Conservation (phyloP, 2,888 invertebrate species). For the Cistogaster globosa region DNA sequence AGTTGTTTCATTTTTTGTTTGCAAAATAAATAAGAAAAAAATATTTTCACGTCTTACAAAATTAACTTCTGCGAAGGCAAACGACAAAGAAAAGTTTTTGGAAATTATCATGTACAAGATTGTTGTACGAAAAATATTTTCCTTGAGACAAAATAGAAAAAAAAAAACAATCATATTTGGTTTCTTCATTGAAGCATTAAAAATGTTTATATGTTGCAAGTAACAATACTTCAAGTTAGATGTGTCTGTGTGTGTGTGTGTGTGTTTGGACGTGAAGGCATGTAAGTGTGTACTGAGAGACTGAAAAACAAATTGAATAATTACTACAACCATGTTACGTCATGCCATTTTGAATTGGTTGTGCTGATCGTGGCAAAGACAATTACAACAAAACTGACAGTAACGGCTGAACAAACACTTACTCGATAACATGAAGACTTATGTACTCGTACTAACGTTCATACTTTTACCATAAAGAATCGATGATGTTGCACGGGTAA, state of each 20-base stretch:
- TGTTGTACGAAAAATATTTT: slow-evolving; percentile 39
- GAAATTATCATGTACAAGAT: slow-evolving; percentile 45
- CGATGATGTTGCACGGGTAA: slow-evolving; percentile 60
- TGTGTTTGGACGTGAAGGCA: slow-evolving; percentile 28
- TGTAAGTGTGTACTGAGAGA: slow-evolving; percentile 28
- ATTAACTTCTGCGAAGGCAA: slow-evolving; percentile 46
- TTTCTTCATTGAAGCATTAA: slow-evolving; percentile 73
- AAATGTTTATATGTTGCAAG: slow-evolving; percentile 64
- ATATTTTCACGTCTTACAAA: slow-evolving; percentile 55
- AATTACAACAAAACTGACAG: slow-evolving; percentile 66
- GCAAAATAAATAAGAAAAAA: slow-evolving; percentile 13
- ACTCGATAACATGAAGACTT: slow-evolving; percentile 7
- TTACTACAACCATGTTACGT: slow-evolving; percentile 70
- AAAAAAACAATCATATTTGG: slow-evolving; percentile 53
- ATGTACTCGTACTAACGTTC: neutral
- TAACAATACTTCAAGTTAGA: slow-evolving; percentile 19
- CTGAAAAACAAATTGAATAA: slow-evolving; percentile 73
- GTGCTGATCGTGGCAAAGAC: slow-evolving; percentile 64
- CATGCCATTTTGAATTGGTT: slow-evolving; percentile 63
- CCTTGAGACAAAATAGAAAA: slow-evolving; percentile 31
- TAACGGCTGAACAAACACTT: slow-evolving; percentile 66
- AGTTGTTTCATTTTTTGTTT: slow-evolving; percentile 15
- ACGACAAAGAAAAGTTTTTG: slow-evolving; percentile 41
- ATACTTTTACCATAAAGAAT: slow-evolving; percentile 26
- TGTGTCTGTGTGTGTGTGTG: slow-evolving; percentile 1